A percentile compares a stretch with the other conserved stretches of the same genome.
Conservation (phyloP, 2,797 vertebrate species). For the Dipus sagitta region DNA sequence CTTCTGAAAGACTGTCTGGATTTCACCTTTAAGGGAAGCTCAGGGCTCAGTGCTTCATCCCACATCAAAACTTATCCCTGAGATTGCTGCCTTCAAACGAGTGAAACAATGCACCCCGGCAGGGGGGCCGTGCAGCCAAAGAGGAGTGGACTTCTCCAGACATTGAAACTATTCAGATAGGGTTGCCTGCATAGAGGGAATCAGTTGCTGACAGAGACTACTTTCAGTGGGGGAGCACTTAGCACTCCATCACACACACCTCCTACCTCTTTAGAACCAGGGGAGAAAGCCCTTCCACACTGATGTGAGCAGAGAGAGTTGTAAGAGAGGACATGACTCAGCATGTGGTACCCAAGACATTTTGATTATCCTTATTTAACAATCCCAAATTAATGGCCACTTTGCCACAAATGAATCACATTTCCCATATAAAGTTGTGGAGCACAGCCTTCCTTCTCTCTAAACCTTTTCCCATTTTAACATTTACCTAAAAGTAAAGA, state of each 20-base stretch:
- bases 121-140: constrained; percentile 40
- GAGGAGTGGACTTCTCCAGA: constrained; percentile 22
- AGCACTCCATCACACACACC: constrained; percentile 45
- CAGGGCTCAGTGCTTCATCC: constrained; percentile 49
- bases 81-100: constrained; percentile 76
- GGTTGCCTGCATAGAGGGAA: constrained; percentile 56
- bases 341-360: constrained; percentile 52
- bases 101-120: constrained; percentile 69
- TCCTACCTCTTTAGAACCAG: constrained; percentile 66
- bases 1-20: constrained; percentile 33
- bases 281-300: constrained; percentile 5
- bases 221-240: constrained; percentile 66
- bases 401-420: constrained; percentile 23
- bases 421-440: constrained; percentile 55
- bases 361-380: constrained; percentile 79
- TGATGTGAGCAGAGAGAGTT: constrained; percentile 49
- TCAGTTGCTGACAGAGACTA: constrained; percentile 47
- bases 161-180: constrained; percentile 49
- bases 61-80: constrained; percentile 77
- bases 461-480: constrained; percentile 56
- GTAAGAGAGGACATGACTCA: not conserved
- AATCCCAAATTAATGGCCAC: constrained; percentile 59
- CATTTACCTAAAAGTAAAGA: constrained; percentile 72
- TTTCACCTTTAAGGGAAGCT: constrained; percentile 72
- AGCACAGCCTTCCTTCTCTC: constrained; percentile 54